Conservation (phyloP, 2,113 vertebrate species). For the Solea senegalensis region DNA sequence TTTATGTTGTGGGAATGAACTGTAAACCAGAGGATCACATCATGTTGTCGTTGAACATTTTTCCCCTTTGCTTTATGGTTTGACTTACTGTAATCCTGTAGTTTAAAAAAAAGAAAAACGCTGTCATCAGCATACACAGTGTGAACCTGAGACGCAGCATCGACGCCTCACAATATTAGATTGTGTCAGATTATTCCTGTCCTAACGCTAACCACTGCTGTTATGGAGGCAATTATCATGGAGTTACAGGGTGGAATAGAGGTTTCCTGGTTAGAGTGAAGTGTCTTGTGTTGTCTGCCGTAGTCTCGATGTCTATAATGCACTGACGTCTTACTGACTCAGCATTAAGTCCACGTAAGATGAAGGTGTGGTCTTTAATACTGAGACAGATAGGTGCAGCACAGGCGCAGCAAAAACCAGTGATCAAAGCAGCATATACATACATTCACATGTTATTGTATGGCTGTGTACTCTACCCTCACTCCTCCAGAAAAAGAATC, state of each 20-base stretch:
- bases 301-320: conserved; percentile 11
- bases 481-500: too few species aligned
- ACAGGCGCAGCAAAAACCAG: neutral
- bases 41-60: neutral
- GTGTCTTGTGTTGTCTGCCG: neutral
- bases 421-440: neutral
- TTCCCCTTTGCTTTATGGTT: neutral
- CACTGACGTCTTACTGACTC: conserved; percentile 13
- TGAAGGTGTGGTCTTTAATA: neutral
- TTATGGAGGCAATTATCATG: neutral
- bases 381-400: neutral
- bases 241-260: neutral
- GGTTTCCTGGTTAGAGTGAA: neutral
- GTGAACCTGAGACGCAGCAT: neutral
- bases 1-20: neutral
- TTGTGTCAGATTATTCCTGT: too few species aligned
- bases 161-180: too few species aligned
- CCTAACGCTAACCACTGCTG: too few species aligned
- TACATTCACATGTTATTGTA: neutral
- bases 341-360: neutral
- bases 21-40: neutral
- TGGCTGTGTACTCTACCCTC: too few species aligned
- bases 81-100: neutral
- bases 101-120: neutral
- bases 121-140: neutral